Evolutionary conservation across 1,140 invertebrate genomes (phyloP), one percentile per base, ranked within the genome.

Genomic region (Helicoverpa armigera): DNA sequence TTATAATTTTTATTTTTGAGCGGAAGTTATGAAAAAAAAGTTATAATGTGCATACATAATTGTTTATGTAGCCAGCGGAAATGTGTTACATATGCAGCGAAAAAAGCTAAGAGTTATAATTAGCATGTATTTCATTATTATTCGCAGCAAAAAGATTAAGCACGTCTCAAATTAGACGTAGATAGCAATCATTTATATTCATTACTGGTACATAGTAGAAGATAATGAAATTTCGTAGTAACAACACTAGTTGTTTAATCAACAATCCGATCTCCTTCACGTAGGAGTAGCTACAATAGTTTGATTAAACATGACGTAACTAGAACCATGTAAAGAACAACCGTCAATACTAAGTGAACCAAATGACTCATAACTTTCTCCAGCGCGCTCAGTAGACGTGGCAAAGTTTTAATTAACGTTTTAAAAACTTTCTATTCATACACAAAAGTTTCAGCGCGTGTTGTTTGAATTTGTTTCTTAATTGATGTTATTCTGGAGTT

Each of bases 401-500:
- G 10, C 48, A 80, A 89, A 89, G 85, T 88, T 90, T 87, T 90
- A 90, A 90, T 88, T 88, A 90, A 86, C 75, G 82, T 83, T 87
- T 89, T 82, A 80, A 84, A 79, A 86, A 87, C 88, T 88, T 88
- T 90, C 86, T 87, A 84, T 89, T 88, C 79, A 81, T 83, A 82
- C 72, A 79, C 73, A 87, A 75, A 65, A 81, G 70, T 83, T 86
- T 72, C 69, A 80, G 78, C 61, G 74, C 65, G 53, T 80, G 77
- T 77, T 83, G 82, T 77, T 88, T 85, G 81, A 77, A 81, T 86
- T 82, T 69, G 81, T 51, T 43, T 75, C 65, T 81, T 85, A 83
- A 81, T 83, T 83, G 61, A 83, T 78, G 74, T 79, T 67, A 83
- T 80, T 82, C 65, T 54, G 50, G 65, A 82, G 63, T 83, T 79